Evolutionary conservation across 2,888 invertebrate species (phyloP).

Genomic region (Eupithecia tripunctaria): DNA sequence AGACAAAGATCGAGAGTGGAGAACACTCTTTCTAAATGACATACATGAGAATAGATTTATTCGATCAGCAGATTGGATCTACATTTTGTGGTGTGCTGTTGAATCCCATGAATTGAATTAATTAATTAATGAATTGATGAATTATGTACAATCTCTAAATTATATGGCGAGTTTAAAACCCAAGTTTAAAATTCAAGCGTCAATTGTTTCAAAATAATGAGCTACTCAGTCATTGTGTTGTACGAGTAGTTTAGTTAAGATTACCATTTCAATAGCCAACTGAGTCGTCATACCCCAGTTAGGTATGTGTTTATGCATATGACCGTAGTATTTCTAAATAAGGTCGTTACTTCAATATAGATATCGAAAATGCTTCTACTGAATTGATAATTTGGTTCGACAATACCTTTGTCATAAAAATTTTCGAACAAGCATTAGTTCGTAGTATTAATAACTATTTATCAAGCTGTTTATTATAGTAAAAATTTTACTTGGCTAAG

Average conservation of each 20-base stretch:
- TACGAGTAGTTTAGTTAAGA: slow-evolving; percentile 4
- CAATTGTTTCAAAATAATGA: slow-evolving; percentile 14
- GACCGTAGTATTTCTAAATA: slow-evolving; percentile 8
- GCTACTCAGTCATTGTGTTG: slow-evolving; percentile 6
- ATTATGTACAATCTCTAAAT: background rate
- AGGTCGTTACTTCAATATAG: background rate
- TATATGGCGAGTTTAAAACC: background rate
- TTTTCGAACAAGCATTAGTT: no score
- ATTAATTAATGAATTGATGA: background rate
- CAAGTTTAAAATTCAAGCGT: slow-evolving; percentile 3
- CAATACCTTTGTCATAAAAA: no score
- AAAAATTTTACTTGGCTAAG: no score
- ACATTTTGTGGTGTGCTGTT: background rate
- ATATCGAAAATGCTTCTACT: background rate
- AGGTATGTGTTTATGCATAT: background rate
- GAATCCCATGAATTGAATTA: no score
- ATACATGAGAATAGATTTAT: no score
- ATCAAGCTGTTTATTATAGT: no score
- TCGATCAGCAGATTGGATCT: no score
- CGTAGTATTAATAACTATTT: no score
- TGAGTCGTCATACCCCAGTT: background rate
- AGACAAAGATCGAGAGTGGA: no score
- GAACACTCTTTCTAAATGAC: no score
- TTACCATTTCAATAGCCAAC: slow-evolving; percentile 7
- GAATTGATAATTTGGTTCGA: background rate